Evolutionary conservation across 1,140 invertebrate genomes (phyloP), one percentile per base, ranked within the genome.

Genomic region (Oppia nitens): DNA sequence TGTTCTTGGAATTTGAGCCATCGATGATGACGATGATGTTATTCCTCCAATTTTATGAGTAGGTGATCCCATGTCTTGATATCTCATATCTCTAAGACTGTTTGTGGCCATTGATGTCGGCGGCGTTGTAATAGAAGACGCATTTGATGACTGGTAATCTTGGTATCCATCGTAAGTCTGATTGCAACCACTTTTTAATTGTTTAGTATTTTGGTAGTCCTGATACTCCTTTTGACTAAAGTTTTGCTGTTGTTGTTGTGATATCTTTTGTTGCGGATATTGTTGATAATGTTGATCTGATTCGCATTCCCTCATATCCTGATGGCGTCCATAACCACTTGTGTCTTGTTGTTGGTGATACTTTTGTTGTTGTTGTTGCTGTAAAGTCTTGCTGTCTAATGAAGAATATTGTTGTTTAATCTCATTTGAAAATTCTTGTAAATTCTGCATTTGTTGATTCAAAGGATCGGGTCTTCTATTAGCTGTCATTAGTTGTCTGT

Each of bases 1-100:
- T 4, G 64, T 63, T 54, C 62, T 60, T 21, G 64, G 62, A 12
- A 62, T 57, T 9, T 23, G 21, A 9, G 9, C 20, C 54, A 27
- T 20, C 20, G 54, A 25, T 40, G 23, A 12, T 26, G 24, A 53
- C 24, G 25, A 14, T 17, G 1, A 56, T 0, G 12, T 23, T 51
- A 23, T 47, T 47, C 40, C n/a, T 56, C 55, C 2, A 57, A 53
- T 2, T 49, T 55, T 1, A 53, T 47, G 12, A 40, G 32, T 9
- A 40, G 32, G 32, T 17, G 32, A 40, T 9, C 32, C 32, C 32
- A 40, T 40, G 6, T 40, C 32, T 17, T 40, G 32, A 17, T 6
- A 9, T 40, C 17, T 40, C 32, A 40, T 40, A 40, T 40, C 55
- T 62, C 32, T 47, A n/a, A 6, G 2, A 53, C 57, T 14, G 55